phyloP scores from a whole-genome alignment of 2,113 vertebrate species.

The Hydrochoerus hydrochaeris region DNA sequence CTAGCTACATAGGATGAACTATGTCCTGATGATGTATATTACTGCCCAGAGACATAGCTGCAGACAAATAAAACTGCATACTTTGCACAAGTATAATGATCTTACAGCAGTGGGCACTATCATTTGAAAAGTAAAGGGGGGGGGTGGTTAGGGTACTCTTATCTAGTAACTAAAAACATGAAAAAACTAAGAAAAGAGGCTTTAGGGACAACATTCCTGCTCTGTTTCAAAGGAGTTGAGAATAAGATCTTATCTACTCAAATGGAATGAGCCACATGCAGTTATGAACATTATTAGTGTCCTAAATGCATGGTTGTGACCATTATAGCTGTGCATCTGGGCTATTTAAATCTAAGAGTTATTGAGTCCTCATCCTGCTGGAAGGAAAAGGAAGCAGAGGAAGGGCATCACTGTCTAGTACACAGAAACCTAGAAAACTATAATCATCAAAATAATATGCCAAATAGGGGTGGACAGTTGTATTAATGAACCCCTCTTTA shows the following conservation, averaged over 20 bases:
- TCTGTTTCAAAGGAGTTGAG: neutral
- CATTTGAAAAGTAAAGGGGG: neutral
- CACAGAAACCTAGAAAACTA: neutral
- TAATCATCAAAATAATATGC: neutral
- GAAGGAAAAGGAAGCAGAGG: neutral
- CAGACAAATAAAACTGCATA: conserved; percentile 5
- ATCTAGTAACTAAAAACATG: neutral
- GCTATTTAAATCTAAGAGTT: neutral
- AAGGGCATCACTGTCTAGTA: neutral
- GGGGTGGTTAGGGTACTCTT: neutral
- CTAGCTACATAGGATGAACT: neutral
- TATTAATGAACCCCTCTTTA: neutral
- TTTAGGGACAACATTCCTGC: neutral
- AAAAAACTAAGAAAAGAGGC: neutral
- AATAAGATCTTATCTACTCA: neutral
- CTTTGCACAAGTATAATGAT: conserved; percentile 8
- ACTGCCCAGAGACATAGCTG: neutral
- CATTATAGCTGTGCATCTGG: neutral
- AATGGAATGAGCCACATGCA: neutral
- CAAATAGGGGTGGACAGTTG: neutral
- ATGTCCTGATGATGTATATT: neutral
- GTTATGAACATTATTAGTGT: neutral
- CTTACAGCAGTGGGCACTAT: neutral
- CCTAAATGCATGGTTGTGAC: neutral
- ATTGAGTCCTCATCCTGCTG: neutral